Percentiles rank a stretch among this genome's conserved stretches.
Evolutionary conservation across 2,888 invertebrate species (phyloP).

Genomic region (Troglohyphantes excavatus): DNA sequence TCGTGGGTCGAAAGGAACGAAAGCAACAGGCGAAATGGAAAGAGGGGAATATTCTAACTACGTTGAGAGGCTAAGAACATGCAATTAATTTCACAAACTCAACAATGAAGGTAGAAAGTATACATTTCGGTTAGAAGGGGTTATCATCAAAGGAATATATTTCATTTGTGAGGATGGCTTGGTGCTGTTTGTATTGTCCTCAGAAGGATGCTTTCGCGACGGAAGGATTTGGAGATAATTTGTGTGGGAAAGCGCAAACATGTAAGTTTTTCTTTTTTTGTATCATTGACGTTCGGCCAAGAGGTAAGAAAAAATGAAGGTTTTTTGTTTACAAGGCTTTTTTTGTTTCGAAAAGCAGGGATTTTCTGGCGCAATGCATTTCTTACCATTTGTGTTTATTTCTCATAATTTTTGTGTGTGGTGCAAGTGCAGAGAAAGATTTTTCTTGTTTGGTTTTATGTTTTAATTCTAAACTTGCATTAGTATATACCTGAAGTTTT

Average conservation of each 20-base stretch:
- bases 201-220: slow-evolving; percentile 25
- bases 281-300: slow-evolving; percentile 25
- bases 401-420: too few relatives aligned
- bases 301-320: not conserved
- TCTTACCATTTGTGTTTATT: too few relatives aligned
- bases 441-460: too few relatives aligned
- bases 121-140: not conserved
- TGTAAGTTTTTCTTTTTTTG: slow-evolving; percentile 14
- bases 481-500: too few relatives aligned
- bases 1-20: slow-evolving; percentile 18
- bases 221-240: slow-evolving; percentile 10
- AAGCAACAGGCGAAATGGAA: slow-evolving; percentile 39
- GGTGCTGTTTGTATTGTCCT: slow-evolving; percentile 37
- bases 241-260: not conserved
- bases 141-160: not conserved
- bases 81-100: slow-evolving; percentile 19
- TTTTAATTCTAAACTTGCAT: too few relatives aligned
- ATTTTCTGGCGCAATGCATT: too few relatives aligned
- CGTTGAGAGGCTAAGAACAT: not conserved
- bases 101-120: slow-evolving; percentile 11
- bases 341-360: too few relatives aligned
- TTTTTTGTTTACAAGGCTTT: too few relatives aligned
- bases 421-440: too few relatives aligned
- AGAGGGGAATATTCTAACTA: not conserved
- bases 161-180: slow-evolving; percentile 6